phyloP scores from a whole-genome alignment of 2,113 vertebrate species.

The Galeopterus variegatus region DNA sequence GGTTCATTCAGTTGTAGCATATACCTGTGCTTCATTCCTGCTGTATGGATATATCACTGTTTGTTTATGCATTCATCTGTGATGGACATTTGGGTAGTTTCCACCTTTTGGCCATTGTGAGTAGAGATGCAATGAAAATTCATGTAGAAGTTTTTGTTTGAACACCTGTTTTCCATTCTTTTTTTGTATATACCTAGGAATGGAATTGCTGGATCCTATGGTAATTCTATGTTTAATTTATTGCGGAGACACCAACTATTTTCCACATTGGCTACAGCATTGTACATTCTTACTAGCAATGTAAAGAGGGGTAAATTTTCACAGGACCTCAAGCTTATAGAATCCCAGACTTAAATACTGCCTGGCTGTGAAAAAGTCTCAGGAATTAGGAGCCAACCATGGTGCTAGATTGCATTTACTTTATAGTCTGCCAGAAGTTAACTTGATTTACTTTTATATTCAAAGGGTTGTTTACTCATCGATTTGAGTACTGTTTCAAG shows the following conservation, averaged over 20 bases:
- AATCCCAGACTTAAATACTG: neutral
- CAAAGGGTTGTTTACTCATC: neutral
- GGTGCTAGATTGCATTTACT: neutral
- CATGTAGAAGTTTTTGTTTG: neutral
- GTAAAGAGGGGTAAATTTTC: neutral
- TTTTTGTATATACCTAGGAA: neutral
- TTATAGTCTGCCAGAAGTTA: neutral
- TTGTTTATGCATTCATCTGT: neutral
- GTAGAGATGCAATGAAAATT: neutral
- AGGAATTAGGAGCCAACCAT: neutral
- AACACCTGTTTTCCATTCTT: neutral
- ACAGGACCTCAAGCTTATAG: neutral
- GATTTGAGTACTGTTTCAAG: conserved; percentile 30
- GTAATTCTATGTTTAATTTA: neutral
- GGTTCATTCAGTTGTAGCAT: neutral
- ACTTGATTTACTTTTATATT: conserved; percentile 24
- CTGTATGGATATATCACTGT: neutral
- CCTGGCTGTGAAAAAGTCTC: neutral
- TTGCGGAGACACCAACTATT: neutral
- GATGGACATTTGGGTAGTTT: neutral
- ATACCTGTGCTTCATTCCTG: neutral
- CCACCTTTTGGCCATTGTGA: neutral
- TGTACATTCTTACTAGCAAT: neutral
- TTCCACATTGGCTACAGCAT: neutral
- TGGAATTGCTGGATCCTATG: neutral